phyloP scores from a whole-genome alignment of 2,797 vertebrate genomes.

The Melanotaenia boesemani region DNA sequence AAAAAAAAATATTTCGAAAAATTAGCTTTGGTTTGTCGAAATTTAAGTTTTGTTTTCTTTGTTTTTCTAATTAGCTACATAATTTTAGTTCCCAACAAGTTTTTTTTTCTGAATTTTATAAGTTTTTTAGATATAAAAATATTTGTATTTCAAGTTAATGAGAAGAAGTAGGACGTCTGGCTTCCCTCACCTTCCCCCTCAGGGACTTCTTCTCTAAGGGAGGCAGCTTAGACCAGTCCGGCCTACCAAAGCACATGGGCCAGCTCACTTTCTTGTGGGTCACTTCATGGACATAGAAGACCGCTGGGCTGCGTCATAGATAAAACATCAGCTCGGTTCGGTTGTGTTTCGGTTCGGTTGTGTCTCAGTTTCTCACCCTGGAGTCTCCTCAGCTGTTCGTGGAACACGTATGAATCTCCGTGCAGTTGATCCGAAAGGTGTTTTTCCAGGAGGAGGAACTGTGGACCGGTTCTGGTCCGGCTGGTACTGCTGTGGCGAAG shows the following conservation, averaged over 20 bases:
- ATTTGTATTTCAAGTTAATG: too few relatives aligned
- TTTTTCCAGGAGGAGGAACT: slow-evolving; percentile 55
- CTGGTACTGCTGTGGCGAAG: slow-evolving; percentile 83
- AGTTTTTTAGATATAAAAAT: too few relatives aligned
- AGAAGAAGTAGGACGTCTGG: not conserved
- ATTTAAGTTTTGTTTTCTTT: too few relatives aligned
- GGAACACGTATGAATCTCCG: slow-evolving; percentile 66
- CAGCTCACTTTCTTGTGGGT: slow-evolving; percentile 82
- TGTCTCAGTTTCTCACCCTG: slow-evolving; percentile 73
- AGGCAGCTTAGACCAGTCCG: slow-evolving; percentile 86
- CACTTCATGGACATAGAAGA: slow-evolving; percentile 66
- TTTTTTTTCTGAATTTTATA: too few relatives aligned
- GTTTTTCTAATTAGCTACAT: too few relatives aligned
- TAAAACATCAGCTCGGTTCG: slow-evolving; percentile 24
- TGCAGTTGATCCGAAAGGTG: slow-evolving; percentile 78
- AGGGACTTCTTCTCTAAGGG: slow-evolving; percentile 76
- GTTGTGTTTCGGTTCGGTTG: rapidly evolving
- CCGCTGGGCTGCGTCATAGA: slow-evolving; percentile 81
- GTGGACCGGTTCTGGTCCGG: slow-evolving; percentile 50
- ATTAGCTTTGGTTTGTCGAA: too few relatives aligned
- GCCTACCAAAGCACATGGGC: slow-evolving; percentile 90
- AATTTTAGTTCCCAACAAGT: too few relatives aligned
- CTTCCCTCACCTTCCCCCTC: slow-evolving; percentile 80
- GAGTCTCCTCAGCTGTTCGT: slow-evolving; percentile 29
- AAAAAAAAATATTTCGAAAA: too few relatives aligned